Conservation (phyloP, 2,888 invertebrate species). For the Abrostola tripartita region DNA sequence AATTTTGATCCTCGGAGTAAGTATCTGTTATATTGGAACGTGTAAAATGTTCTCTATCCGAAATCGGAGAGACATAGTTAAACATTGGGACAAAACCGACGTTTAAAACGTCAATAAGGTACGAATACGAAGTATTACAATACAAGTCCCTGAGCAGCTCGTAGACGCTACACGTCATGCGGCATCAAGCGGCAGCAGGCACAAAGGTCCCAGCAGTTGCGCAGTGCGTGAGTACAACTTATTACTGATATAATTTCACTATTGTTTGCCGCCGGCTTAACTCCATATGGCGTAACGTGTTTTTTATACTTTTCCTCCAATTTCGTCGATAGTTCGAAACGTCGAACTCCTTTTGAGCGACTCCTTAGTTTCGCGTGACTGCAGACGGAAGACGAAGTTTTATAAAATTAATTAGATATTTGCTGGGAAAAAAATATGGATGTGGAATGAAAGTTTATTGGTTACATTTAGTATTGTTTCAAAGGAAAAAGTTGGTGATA, state of each 20-base stretch:
- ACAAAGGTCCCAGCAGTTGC: slow-evolving; percentile 78
- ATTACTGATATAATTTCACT: slow-evolving; percentile 86
- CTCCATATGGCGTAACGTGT: slow-evolving; percentile 88
- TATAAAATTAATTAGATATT: slow-evolving; percentile 72
- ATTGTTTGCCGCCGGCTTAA: slow-evolving; percentile 83
- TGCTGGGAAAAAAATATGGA: slow-evolving; percentile 54
- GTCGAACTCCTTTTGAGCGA: slow-evolving; percentile 65
- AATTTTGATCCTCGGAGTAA: no score
- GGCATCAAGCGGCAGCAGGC: slow-evolving; percentile 43
- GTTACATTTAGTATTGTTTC: slow-evolving; percentile 16
- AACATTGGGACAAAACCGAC: no score
- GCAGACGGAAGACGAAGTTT: slow-evolving; percentile 74
- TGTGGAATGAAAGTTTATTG: slow-evolving; percentile 53
- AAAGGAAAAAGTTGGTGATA: slow-evolving; percentile 21
- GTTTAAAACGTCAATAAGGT: neutral
- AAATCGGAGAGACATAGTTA: no score
- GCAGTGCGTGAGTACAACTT: slow-evolving; percentile 83
- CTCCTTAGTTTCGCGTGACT: slow-evolving; percentile 81
- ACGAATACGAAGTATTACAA: neutral
- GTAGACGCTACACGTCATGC: slow-evolving; percentile 38
- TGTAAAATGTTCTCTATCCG: no score
- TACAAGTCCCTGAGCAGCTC: slow-evolving; percentile 46
- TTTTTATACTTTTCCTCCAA: slow-evolving; percentile 69
- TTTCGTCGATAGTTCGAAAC: slow-evolving; percentile 78
- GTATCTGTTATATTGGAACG: no score